phyloP scores from a whole-genome alignment of 2,113 vertebrate genomes.

The Cochlearius cochlearius region DNA sequence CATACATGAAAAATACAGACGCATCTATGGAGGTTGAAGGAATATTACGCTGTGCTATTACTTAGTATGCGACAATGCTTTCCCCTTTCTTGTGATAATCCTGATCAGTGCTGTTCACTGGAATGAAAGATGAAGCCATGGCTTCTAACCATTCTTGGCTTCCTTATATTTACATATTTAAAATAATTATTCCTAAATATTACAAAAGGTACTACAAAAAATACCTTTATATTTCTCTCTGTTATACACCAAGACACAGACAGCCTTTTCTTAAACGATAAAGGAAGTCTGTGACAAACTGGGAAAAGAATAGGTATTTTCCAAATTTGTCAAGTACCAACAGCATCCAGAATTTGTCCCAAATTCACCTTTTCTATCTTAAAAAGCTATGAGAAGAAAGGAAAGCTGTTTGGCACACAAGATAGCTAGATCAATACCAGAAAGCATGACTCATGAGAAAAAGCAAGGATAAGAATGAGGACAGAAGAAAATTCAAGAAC shows the following conservation, averaged over 20 bases:
- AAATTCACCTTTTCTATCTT: neutral
- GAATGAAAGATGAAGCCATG: neutral
- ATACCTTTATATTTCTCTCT: neutral
- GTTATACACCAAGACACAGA: neutral
- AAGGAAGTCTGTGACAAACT: neutral
- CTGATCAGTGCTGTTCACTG: neutral
- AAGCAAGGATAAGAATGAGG: neutral
- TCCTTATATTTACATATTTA: neutral
- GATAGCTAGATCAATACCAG: neutral
- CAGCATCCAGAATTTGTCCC: neutral
- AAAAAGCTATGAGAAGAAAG: neutral
- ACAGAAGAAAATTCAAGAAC: neutral
- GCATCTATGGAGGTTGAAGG: neutral
- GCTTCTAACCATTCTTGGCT: neutral
- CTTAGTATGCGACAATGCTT: neutral
- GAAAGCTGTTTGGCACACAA: neutral
- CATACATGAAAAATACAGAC: neutral
- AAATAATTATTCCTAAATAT: neutral
- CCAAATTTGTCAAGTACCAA: neutral
- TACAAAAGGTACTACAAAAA: neutral
- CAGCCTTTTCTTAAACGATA: neutral
- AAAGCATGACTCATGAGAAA: neutral
- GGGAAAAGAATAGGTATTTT: neutral
- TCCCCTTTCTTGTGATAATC: neutral
- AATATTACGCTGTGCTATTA: neutral